phyloP scores from a whole-genome alignment of 92 coral and sea anemone genomes.

The Phymanthus crucifer region DNA sequence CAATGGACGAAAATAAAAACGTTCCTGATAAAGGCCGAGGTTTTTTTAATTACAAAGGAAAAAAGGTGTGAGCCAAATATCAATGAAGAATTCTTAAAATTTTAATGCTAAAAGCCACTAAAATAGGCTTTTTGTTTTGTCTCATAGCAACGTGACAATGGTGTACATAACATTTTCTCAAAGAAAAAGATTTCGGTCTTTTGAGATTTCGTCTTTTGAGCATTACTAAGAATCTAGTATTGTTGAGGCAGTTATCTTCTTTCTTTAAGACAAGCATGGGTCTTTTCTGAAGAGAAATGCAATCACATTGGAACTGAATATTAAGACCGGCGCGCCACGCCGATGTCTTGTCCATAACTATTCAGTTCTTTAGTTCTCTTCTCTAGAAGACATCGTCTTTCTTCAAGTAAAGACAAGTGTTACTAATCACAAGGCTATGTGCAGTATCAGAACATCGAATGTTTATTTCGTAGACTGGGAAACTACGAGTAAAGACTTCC shows the following conservation, averaged over 20 bases:
- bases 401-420: too few relatives aligned
- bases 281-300: background rate
- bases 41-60: background rate
- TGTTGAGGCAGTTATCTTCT: too few relatives aligned
- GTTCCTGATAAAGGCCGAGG: too few relatives aligned
- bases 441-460: constrained; percentile 59
- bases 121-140: background rate
- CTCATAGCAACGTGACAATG: background rate
- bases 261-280: background rate
- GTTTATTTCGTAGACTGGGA: constrained; percentile 87
- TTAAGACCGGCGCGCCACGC: too few relatives aligned
- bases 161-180: background rate
- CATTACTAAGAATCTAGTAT: too few relatives aligned
- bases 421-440: constrained; percentile 41
- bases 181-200: background rate
- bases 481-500: constrained; percentile 74
- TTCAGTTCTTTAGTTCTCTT: too few relatives aligned
- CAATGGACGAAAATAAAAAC: too few relatives aligned
- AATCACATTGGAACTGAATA: too few relatives aligned
- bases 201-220: too few relatives aligned
- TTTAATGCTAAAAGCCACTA: background rate
- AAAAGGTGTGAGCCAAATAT: background rate
- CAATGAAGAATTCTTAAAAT: background rate
- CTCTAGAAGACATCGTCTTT: too few relatives aligned
- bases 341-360: too few relatives aligned